A percentile compares a stretch with the other conserved stretches of the same genome.
phyloP scores from a whole-genome alignment of 2,888 invertebrate species.

The Cyclophora punctaria region DNA sequence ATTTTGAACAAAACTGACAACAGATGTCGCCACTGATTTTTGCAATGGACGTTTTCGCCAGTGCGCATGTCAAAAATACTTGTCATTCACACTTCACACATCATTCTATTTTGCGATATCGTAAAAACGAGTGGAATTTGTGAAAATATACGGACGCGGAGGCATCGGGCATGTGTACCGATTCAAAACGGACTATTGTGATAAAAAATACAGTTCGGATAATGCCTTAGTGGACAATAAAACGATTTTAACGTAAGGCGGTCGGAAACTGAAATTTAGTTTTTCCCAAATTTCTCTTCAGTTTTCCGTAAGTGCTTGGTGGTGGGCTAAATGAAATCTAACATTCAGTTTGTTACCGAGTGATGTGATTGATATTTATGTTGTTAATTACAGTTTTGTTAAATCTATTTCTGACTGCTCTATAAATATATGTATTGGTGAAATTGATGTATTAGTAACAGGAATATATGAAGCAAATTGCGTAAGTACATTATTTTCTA shows the following conservation, averaged over 20 bases:
- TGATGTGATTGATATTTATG: conserved; percentile 46
- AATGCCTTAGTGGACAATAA: conserved; percentile 33
- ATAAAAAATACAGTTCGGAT: conserved; percentile 28
- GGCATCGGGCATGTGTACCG: conserved; percentile 45
- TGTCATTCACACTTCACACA: conserved; percentile 51
- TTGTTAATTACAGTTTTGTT: conserved; percentile 32
- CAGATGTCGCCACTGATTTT: conserved; percentile 36
- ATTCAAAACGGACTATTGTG: conserved; percentile 39
- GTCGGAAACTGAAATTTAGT: conserved; percentile 31
- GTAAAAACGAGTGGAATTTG: conserved; percentile 57
- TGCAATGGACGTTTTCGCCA: conserved; percentile 16
- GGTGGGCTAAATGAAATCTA: not conserved
- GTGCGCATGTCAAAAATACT: conserved; percentile 70
- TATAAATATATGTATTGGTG: conserved; percentile 57
- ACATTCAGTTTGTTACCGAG: not conserved
- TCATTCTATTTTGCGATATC: conserved; percentile 66
- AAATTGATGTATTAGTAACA: conserved; percentile 31
- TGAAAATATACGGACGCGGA: conserved; percentile 47
- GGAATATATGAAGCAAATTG: conserved; percentile 46
- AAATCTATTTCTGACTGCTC: conserved; percentile 59
- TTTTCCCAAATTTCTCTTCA: conserved; percentile 37
- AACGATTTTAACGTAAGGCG: conserved; percentile 30
- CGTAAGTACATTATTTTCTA: conserved; percentile 45
- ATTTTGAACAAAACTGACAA: not conserved
- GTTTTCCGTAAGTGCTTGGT: conserved; percentile 30